Evolutionary conservation across 2,888 invertebrate genomes (phyloP).

Genomic region (Emmelina monodactyla): DNA sequence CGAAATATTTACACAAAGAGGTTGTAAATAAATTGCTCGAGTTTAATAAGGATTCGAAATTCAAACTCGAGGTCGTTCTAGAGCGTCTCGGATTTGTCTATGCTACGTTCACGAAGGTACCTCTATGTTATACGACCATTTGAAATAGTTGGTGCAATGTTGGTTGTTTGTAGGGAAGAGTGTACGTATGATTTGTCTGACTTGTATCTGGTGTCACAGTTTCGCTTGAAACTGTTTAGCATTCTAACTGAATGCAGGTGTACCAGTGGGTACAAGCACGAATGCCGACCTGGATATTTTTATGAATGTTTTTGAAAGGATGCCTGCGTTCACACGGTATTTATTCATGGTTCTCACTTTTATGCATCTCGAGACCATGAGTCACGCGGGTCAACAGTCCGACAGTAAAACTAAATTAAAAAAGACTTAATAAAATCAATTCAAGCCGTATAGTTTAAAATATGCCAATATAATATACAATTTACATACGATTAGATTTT

Average conservation of each 20-base stretch:
- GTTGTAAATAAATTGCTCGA: too few species aligned
- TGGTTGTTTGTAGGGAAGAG: too few species aligned
- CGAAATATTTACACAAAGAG: too few species aligned
- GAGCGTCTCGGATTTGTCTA: too few species aligned
- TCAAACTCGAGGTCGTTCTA: too few species aligned
- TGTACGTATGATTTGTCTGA: too few species aligned
- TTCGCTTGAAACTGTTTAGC: conserved; percentile 56
- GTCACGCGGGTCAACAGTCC: conserved; percentile 43
- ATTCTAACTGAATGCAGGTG: conserved; percentile 50
- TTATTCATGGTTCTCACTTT: conserved; percentile 4
- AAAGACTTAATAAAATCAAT: conserved; percentile 50
- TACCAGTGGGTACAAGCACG: too few species aligned
- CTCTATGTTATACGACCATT: too few species aligned
- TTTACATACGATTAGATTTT: conserved; percentile 59
- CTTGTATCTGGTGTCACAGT: too few species aligned
- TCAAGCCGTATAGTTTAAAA: conserved; percentile 24
- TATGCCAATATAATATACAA: neutral
- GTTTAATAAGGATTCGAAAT: too few species aligned
- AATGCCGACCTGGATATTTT: conserved; percentile 53
- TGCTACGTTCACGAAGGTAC: too few species aligned
- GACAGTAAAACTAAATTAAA: conserved; percentile 49
- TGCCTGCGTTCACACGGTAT: conserved; percentile 43
- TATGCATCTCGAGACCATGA: conserved; percentile 17
- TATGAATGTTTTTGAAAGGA: conserved; percentile 35
- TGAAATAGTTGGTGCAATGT: too few species aligned